phyloP scores from a whole-genome alignment of 2,113 vertebrate species.

The Spea bombifrons region DNA sequence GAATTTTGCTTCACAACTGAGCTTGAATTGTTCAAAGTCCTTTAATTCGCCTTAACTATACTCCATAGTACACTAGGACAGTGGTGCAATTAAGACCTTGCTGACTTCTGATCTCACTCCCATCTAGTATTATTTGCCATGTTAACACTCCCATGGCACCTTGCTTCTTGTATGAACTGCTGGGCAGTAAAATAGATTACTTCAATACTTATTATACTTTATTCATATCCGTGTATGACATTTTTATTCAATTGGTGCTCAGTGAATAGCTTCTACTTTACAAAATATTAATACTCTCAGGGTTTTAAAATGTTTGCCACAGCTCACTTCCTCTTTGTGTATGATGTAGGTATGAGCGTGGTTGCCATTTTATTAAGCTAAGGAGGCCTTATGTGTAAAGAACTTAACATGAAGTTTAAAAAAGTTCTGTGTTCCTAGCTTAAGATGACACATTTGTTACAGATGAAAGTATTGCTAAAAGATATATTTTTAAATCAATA shows the following conservation, averaged over 20 bases:
- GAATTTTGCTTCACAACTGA: too few species aligned
- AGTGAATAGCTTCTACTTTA: constrained; percentile 7
- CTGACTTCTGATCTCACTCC: not conserved
- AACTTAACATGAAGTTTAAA: not conserved
- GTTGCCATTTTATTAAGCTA: not conserved
- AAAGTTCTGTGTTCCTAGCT: too few species aligned
- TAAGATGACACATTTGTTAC: too few species aligned
- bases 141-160: not conserved
- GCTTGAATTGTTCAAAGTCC: too few species aligned
- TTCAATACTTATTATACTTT: constrained; percentile 10
- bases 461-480: too few species aligned
- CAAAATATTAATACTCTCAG: constrained; percentile 14
- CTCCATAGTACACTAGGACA: too few species aligned
- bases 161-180: constrained; percentile 4
- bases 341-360: not conserved
- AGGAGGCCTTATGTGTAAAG: not conserved
- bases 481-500: too few species aligned
- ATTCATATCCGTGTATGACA: not conserved
- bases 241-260: constrained; percentile 19
- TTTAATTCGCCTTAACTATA: too few species aligned
- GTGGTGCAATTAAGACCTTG: not conserved
- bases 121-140: not conserved
- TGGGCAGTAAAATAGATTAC: constrained; percentile 16
- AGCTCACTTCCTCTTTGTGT: not conserved
- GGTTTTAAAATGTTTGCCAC: not conserved